phyloP scores from a whole-genome alignment of 2,888 invertebrate genomes.

The Eutolmus rufibarbis region DNA sequence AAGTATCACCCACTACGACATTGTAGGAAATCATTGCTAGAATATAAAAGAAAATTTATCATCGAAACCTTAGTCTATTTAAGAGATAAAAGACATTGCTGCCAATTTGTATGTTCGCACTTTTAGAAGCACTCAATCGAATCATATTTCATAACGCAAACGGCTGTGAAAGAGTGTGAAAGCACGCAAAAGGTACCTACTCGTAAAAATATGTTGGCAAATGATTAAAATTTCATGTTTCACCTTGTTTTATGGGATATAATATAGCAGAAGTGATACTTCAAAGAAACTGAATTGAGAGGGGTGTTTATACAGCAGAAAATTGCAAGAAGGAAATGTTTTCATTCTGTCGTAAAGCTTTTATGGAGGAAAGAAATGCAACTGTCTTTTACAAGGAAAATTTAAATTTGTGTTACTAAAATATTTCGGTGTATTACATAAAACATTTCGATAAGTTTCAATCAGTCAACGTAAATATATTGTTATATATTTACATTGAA shows the following conservation, averaged over 20 bases:
- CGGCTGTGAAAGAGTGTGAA: neutral
- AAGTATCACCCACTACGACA: conserved; percentile 85
- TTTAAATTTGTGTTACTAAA: neutral
- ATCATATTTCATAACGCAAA: neutral
- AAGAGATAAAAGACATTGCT: neutral
- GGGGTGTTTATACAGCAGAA: neutral
- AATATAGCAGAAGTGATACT: neutral
- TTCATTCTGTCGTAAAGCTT: neutral
- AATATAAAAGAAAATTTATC: conserved; percentile 51
- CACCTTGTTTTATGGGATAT: neutral
- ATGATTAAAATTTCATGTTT: neutral
- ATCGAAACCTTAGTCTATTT: neutral
- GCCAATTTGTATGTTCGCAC: neutral
- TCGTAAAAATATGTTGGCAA: neutral
- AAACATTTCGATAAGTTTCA: too few species aligned
- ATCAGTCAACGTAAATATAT: too few species aligned
- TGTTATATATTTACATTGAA: too few species aligned
- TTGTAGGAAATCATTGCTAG: conserved; percentile 89
- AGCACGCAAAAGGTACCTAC: neutral
- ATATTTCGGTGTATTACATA: too few species aligned
- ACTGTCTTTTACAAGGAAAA: neutral
- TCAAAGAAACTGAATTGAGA: neutral
- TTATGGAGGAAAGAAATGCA: neutral
- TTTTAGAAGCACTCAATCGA: neutral
- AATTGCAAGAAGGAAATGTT: neutral